Evolutionary conservation across 2,113 vertebrate genomes (phyloP).

Genomic region (Murina feae): DNA sequence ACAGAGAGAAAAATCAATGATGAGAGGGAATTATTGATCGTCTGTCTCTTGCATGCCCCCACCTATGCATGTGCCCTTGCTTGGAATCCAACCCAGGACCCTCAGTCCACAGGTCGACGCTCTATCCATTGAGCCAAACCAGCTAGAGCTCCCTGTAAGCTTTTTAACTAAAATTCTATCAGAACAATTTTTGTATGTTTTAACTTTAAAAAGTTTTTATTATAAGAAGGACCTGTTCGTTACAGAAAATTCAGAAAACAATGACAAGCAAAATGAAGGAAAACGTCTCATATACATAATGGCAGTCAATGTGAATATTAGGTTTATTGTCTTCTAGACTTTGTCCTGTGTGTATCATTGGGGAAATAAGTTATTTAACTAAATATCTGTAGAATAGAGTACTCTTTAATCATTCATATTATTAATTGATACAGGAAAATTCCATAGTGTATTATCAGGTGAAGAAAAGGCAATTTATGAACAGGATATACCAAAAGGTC

Average conservation of each 20-base stretch:
- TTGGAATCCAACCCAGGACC: no score
- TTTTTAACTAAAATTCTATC: slow-evolving; percentile 37
- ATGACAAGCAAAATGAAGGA: not conserved
- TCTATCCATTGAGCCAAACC: no score
- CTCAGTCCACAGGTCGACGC: no score
- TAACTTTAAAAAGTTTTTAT: not conserved
- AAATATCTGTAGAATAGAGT: not conserved
- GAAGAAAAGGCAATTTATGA: not conserved
- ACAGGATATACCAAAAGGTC: not conserved
- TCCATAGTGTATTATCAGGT: not conserved
- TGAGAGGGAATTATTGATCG: no score
- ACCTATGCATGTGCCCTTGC: no score
- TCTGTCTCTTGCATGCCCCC: no score
- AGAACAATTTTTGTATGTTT: not conserved
- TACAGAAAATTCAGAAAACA: slow-evolving; percentile 31
- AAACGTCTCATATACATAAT: not conserved
- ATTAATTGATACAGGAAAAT: not conserved
- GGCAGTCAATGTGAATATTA: not conserved
- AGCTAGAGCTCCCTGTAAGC: no score
- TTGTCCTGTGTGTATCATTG: not conserved
- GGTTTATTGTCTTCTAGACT: not conserved
- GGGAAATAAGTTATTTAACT: not conserved
- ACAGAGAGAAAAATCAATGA: no score
- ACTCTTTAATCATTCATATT: not conserved
- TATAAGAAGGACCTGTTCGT: not conserved